Base-by-base conservation (phyloP, 2,797 vertebrate species). In the Pseudocheirus occidentalis region DNA sequence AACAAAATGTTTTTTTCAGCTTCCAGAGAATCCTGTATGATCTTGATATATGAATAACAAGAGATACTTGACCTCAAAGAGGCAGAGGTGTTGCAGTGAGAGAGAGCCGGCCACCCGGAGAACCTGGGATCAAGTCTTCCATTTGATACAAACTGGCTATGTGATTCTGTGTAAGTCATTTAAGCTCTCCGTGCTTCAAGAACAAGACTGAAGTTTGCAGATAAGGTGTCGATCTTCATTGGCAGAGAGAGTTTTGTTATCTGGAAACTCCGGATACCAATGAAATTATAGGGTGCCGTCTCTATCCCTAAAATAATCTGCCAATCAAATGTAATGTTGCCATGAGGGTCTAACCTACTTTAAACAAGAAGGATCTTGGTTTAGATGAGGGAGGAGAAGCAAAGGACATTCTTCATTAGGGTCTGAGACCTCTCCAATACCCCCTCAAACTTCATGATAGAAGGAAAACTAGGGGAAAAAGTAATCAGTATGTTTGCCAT, bases 341-440 rank as follows among this genome's bases (percentile, higher is more conserved):
- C 34, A 92, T 1, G 10, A 90, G 81, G 92, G 54, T 50, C n/a
- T 93, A 55, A 95, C 40, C 57, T 94, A 56, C n/a, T 89, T 93
- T 59, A 92, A 66, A 57, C 73, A 94, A 92, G 91, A 95, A 94
- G 58, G 95, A 96, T 89, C 56, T 90, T 87, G 90, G 90, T 73
- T 73, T 73, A n/a, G 14, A n/a, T n/a, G 5, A 40, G 62, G 16
- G 34, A 66, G 34, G 62, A 18, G 34, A 73, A 73, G 16, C 62
- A 73, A 73, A 73, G 16, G 34, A 73, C 62, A 73, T 40, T 52
- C 55, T 90, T 81, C 50, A 52, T 92, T 1, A 55, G 40, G 73
- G 52, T 46, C 66, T 73, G 16, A 31, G 90, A n/a, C 62, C 58
- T 97, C 12, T 73, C 56, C 87, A 40, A 7, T 54, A 55, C 13